A percentile compares a stretch with the other conserved stretches of the same genome.
phyloP scores from a whole-genome alignment of 2,888 invertebrate genomes.

The Leptodirus hochenwartii region DNA sequence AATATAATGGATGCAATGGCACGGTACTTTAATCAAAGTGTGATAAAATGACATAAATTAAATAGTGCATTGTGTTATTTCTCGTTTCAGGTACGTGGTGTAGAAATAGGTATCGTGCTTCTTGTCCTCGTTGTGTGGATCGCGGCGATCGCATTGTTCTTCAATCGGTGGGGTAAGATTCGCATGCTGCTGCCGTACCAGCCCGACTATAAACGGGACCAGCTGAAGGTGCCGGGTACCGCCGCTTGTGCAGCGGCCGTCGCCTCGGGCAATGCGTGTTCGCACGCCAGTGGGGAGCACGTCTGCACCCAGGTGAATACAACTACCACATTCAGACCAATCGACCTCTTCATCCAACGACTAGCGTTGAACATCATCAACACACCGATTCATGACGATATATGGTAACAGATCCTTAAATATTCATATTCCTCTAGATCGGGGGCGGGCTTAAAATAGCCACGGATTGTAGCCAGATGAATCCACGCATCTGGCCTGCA shows the following conservation, averaged over 20 bases:
- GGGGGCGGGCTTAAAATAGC: no score
- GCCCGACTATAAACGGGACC: constrained; percentile 73
- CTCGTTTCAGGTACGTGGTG: constrained; percentile 56
- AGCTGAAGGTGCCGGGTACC: constrained; percentile 61
- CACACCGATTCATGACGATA: no score
- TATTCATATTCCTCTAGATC: no score
- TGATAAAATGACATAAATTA: no score
- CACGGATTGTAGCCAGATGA: no score
- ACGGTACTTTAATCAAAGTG: no score
- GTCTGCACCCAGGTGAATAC: constrained; percentile 39
- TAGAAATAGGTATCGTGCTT: constrained; percentile 77
- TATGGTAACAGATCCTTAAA: no score
- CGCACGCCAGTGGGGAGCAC: constrained; percentile 36
- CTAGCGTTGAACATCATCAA: constrained; percentile 1
- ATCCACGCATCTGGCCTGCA: no score
- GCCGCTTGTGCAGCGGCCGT: constrained; percentile 44
- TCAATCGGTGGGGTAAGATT: constrained; percentile 80
- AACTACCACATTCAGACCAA: constrained; percentile 2
- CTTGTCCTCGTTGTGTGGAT: constrained; percentile 70
- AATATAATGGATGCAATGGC: no score
- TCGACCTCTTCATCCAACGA: not conserved
- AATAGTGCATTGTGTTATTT: constrained; percentile 8
- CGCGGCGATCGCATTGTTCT: constrained; percentile 71
- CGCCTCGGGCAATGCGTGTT: constrained; percentile 32
- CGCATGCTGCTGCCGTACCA: constrained; percentile 83